These are phyloP conservation scores for Rana temporaria DNA, from an alignment of 2,113 vertebrate species.

Conservation along the genomic window DNA sequence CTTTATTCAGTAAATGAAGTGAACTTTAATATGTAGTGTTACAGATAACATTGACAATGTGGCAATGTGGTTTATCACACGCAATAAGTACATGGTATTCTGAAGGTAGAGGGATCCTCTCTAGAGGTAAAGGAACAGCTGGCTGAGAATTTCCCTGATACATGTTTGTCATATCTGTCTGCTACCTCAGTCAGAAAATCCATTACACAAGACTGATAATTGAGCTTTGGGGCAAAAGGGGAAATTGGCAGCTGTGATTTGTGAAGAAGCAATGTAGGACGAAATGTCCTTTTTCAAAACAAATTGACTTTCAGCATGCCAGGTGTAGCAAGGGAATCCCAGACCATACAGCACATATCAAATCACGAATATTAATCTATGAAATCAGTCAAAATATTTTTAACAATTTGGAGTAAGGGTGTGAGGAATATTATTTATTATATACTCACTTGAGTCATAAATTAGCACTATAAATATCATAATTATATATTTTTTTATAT, in stretches of 20 bases:
- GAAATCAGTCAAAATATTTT: background rate
- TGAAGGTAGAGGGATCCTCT: slow-evolving; percentile 49
- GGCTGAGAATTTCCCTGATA: slow-evolving; percentile 59
- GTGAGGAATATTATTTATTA: too few relatives aligned
- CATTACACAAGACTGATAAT: slow-evolving; percentile 62
- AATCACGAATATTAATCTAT: background rate
- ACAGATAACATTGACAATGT: background rate
- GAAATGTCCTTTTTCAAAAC: slow-evolving; percentile 41
- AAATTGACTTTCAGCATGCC: slow-evolving; percentile 44
- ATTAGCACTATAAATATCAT: too few relatives aligned
- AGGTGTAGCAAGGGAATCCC: slow-evolving; percentile 45
- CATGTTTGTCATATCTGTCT: slow-evolving; percentile 56
- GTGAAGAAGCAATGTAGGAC: slow-evolving; percentile 37
- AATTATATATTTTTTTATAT: too few relatives aligned
- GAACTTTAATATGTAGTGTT: too few relatives aligned
- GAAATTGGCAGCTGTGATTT: slow-evolving; percentile 57
- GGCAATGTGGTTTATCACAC: background rate
- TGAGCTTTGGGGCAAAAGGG: slow-evolving; percentile 59
- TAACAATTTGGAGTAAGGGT: background rate
- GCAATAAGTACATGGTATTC: slow-evolving; percentile 6
- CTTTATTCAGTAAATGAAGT: background rate
- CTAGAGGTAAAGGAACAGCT: slow-evolving; percentile 44
- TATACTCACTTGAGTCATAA: too few relatives aligned
- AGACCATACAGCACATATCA: background rate
- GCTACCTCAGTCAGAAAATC: slow-evolving; percentile 62